These are phyloP conservation scores for Egretta garzetta DNA, from an alignment of 2,113 vertebrate genomes.

Conservation along the genomic window DNA sequence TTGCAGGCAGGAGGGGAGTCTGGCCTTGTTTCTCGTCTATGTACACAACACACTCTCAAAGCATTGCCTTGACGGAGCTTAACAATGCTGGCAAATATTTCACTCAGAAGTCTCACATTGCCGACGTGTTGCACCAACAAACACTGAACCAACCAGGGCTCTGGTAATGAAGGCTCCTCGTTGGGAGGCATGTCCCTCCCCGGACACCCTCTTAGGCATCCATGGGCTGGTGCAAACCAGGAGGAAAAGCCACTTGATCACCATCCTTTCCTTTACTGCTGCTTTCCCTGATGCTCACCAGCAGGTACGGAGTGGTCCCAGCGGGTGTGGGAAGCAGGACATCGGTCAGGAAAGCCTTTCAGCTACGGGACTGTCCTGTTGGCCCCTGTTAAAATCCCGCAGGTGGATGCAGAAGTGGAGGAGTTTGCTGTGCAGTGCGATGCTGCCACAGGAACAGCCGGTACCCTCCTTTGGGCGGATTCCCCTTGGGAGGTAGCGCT, in stretches of 20 bases:
- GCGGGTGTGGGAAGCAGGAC: neutral
- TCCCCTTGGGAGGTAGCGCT: neutral
- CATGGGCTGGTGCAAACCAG: neutral
- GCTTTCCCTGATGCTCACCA: neutral
- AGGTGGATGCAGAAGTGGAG: neutral
- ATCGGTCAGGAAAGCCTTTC: neutral
- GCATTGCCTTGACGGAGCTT: neutral
- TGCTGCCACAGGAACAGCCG: neutral
- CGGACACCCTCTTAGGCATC: neutral
- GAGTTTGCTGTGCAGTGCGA: neutral
- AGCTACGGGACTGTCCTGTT: accelerated
- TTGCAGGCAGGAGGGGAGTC: neutral
- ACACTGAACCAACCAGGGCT: neutral
- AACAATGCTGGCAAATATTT: constrained; percentile 21
- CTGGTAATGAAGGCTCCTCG: neutral
- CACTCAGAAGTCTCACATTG: neutral
- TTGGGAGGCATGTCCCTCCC: neutral
- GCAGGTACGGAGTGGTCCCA: neutral
- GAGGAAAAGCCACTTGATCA: neutral
- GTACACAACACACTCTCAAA: neutral
- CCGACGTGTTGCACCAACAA: constrained; percentile 3
- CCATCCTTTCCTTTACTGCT: neutral
- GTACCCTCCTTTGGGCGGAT: neutral
- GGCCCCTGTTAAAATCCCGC: neutral
- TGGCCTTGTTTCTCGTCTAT: neutral